Base-by-base conservation (phyloP, 35 echinoderm and acorn worm species). In the Ptychodera flava region DNA sequence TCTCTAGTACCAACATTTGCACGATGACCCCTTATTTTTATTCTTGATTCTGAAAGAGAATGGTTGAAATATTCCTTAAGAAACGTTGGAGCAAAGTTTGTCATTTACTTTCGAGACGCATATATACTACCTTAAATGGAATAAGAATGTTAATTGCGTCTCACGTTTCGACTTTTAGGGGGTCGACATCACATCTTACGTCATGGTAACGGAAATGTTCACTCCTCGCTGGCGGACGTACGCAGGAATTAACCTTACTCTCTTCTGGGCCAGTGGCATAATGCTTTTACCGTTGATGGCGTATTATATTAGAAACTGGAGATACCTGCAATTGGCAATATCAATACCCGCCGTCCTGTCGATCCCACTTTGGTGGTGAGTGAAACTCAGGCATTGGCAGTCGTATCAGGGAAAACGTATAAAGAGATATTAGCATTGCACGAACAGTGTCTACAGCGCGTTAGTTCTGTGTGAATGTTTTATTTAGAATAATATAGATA, bases 161-260 rank as follows among this genome's bases (percentile, higher is more conserved):
- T n/a, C n/a, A n/a, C n/a, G n/a, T n/a, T n/a, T n/a, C n/a, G n/a
- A n/a, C n/a, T n/a, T n/a, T n/a, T 30, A 97, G 95, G 95, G 95
- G 16, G 89, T 94, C 30, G 95, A 97, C 35, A 84, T 97, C 1
- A 93, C 92, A 0, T 94, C 92, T 33, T 97, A 97, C 85, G 95
- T 97, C 16, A 97, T 97, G 95, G 95, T 93, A 31, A 94, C 95
- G 10, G 95, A 97, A 81, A 89, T 97, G 85, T 97, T 97, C 78
- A 89, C 92, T 2, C 95, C 95, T n/a, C 81, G 85, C 29, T 45
- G 84, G 31, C 92, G 95, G 37, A 89, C 89, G 16, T 91, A 86
- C 78, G 95, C 95, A 35, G 92, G 92, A 64, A 97, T 97, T 31
- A 35, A 91, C 1, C 77, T 97, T 34, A 97, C 95, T 1, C 79